A percentile compares a stretch with the other conserved stretches of the same genome.
Evolutionary conservation across 2,888 invertebrate genomes (phyloP).

Genomic region (Drosophila histrio): DNA sequence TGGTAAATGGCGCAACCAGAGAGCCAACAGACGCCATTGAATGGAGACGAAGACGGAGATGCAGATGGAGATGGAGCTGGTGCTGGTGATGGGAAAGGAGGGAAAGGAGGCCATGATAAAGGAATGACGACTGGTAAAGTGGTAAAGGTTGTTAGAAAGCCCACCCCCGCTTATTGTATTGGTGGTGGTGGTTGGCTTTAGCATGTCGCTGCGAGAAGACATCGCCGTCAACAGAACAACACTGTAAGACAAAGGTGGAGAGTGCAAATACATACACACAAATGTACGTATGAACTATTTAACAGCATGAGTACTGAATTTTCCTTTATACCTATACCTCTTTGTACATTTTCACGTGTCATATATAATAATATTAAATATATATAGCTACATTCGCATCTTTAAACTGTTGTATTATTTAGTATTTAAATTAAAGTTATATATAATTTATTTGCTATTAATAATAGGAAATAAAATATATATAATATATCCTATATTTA

Average conservation of each 20-base stretch:
- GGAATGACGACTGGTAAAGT: constrained; percentile 6
- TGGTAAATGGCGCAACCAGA: constrained; percentile 32
- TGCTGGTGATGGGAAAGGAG: not conserved
- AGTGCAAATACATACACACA: not conserved
- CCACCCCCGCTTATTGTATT: constrained; percentile 7
- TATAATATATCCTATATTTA: too few relatives aligned
- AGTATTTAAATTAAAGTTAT: too few relatives aligned
- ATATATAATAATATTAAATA: too few relatives aligned
- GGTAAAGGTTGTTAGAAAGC: constrained; percentile 9
- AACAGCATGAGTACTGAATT: not conserved
- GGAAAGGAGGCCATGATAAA: not conserved
- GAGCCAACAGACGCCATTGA: constrained; percentile 27
- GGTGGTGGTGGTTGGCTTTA: constrained; percentile 30
- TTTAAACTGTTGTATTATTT: too few relatives aligned
- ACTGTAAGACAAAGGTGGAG: not conserved
- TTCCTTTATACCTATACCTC: not conserved
- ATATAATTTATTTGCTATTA: too few relatives aligned
- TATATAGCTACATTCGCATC: too few relatives aligned
- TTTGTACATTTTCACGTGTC: too few relatives aligned
- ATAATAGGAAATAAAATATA: too few relatives aligned
- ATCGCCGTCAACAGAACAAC: not conserved
- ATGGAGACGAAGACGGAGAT: constrained; percentile 7
- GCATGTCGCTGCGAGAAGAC: not conserved
- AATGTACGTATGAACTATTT: not conserved
- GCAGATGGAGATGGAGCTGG: not conserved